These are phyloP conservation scores for Pandemis heparana DNA, from an alignment of 2,888 invertebrate genomes.

Conservation along the genomic window DNA sequence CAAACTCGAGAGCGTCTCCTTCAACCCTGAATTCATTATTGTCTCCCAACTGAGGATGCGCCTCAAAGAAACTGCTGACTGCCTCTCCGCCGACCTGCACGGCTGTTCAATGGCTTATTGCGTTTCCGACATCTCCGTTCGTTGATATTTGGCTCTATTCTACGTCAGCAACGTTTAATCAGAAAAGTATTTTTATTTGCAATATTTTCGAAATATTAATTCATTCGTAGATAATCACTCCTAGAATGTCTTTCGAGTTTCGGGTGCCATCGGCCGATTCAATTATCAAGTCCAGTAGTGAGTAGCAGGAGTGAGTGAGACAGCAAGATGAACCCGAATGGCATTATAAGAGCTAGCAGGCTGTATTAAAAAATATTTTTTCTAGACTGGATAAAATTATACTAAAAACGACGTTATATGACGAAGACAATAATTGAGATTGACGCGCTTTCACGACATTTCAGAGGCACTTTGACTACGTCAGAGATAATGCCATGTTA, in stretches of 20 bases:
- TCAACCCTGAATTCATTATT: slow-evolving; percentile 80
- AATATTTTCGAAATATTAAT: not conserved
- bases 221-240: too few relatives aligned
- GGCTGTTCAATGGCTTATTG: slow-evolving; percentile 72
- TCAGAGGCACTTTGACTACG: slow-evolving; percentile 22
- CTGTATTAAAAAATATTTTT: not conserved
- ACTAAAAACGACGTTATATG: slow-evolving; percentile 8
- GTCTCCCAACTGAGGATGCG: slow-evolving; percentile 74
- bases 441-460: slow-evolving; percentile 23
- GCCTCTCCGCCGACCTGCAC: slow-evolving; percentile 63
- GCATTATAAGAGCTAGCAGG: not conserved
- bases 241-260: too few relatives aligned
- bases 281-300: too few relatives aligned
- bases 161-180: slow-evolving; percentile 9
- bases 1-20: slow-evolving; percentile 64
- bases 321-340: too few relatives aligned
- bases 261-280: too few relatives aligned
- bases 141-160: slow-evolving; percentile 62
- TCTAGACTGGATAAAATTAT: not conserved
- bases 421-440: slow-evolving; percentile 24
- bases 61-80: slow-evolving; percentile 83
- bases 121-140: slow-evolving; percentile 66
- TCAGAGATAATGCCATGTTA: not conserved
- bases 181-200: not conserved
- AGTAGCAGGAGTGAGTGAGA: too few relatives aligned